Percentiles rank a stretch among this genome's conserved stretches.
Conservation (phyloP, 2,888 invertebrate species). For the Apodemia zela region DNA sequence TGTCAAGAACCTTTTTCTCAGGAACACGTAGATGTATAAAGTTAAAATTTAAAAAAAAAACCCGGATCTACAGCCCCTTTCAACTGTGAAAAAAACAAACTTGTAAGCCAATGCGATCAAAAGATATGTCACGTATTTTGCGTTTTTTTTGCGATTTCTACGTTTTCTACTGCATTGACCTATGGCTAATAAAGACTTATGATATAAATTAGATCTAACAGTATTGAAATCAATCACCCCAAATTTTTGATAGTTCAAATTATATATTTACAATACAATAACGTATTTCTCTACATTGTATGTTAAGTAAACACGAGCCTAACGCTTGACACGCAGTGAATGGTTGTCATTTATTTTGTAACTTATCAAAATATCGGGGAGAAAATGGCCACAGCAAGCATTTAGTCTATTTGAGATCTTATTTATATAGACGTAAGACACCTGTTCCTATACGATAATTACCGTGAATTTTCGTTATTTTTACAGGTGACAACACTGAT, state of each 20-base stretch:
- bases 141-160: too few species aligned
- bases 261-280: conserved; percentile 10
- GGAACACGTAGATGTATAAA: too few species aligned
- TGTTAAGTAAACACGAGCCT: conserved; percentile 55
- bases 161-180: too few species aligned
- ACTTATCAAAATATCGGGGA: conserved; percentile 64
- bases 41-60: too few species aligned
- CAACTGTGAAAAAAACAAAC: too few species aligned
- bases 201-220: background rate
- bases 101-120: too few species aligned
- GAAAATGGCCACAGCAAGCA: background rate
- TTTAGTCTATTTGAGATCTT: background rate
- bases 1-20: too few species aligned
- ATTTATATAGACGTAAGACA: background rate
- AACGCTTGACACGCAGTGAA: conserved; percentile 64
- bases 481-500: conserved; percentile 11
- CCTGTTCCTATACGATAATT: background rate
- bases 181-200: background rate
- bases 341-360: conserved; percentile 72
- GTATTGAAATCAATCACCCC: background rate
- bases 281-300: conserved; percentile 14
- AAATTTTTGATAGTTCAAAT: background rate
- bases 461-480: conserved; percentile 3
- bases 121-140: too few species aligned
- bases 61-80: too few species aligned